A percentile compares a stretch with the other conserved stretches of the same genome.
phyloP scores from a whole-genome alignment of 2,888 invertebrate genomes.

The Chrysina gloriosa region DNA sequence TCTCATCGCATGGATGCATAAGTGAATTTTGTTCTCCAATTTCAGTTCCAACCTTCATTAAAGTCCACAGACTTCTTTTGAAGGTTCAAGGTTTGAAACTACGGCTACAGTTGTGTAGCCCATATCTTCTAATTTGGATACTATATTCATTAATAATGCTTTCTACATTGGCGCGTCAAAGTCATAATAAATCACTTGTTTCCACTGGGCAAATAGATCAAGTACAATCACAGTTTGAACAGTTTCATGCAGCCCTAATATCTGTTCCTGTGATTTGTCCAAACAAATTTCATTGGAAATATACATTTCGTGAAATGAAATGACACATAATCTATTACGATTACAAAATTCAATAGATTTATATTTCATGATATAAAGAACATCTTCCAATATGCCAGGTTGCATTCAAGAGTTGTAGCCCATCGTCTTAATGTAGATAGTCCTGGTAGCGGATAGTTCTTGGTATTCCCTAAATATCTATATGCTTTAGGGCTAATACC shows the following conservation, averaged over 20 bases:
- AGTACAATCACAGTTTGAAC: not conserved
- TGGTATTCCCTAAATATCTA: not conserved
- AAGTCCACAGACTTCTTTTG: slow-evolving; percentile 6
- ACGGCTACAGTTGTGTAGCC: slow-evolving; percentile 38
- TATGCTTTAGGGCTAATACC: not conserved
- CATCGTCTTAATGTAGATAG: not conserved
- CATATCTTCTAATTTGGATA: slow-evolving; percentile 10
- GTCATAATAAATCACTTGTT: slow-evolving; percentile 40
- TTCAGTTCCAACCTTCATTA: slow-evolving; percentile 13
- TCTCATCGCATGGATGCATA: slow-evolving; percentile 1
- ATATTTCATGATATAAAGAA: slow-evolving; percentile 20
- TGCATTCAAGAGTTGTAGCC: not conserved
- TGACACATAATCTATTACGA: not conserved
- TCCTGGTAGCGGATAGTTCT: not conserved
- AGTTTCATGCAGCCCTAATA: slow-evolving; percentile 16
- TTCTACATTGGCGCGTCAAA: slow-evolving; percentile 36
- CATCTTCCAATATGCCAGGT: slow-evolving; percentile 37
- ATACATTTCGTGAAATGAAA: slow-evolving; percentile 26
- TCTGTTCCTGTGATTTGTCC: not conserved
- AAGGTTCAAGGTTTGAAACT: slow-evolving; percentile 19
- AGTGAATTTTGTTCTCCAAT: not conserved
- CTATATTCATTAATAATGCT: slow-evolving; percentile 22
- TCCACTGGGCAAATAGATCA: slow-evolving; percentile 35
- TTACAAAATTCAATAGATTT: slow-evolving; percentile 11
- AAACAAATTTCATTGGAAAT: slow-evolving; percentile 1